Evolutionary conservation across 35 echinoderm and acorn worm species (phyloP).

Genomic region (Lytechinus variegatus): DNA sequence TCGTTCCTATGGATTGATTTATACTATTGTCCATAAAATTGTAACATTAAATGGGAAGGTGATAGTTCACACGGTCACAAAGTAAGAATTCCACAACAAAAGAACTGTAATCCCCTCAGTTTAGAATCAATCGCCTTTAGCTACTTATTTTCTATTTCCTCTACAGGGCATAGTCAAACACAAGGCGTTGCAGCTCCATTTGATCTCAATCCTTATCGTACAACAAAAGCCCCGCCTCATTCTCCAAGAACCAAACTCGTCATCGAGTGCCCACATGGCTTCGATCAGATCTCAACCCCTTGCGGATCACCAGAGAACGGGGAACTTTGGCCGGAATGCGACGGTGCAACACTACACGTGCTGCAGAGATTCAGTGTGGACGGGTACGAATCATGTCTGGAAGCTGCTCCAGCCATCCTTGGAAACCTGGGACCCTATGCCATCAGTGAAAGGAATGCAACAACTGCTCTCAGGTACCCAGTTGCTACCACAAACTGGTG

Average conservation of each 20-base stretch:
- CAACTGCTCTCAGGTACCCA: background rate
- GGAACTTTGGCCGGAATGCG: background rate
- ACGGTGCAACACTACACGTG: background rate
- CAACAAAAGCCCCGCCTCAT: background rate
- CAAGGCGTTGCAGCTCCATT: background rate
- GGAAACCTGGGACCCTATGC: background rate
- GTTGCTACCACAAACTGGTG: background rate
- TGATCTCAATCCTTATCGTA: constrained; percentile 20
- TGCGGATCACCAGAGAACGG: background rate
- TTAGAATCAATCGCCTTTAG: background rate
- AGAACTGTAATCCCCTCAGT: background rate
- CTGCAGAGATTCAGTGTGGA: background rate
- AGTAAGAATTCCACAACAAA: background rate
- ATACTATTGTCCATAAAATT: background rate
- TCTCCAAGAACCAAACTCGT: background rate
- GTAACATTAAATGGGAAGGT: background rate
- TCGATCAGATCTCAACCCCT: background rate
- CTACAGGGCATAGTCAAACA: background rate
- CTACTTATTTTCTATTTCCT: background rate
- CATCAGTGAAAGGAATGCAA: background rate
- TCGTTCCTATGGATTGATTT: too few species aligned
- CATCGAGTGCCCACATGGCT: background rate
- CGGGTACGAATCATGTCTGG: background rate
- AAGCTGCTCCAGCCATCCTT: background rate
- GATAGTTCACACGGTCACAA: background rate